phyloP scores from a whole-genome alignment of 1,140 invertebrate genomes.

The Aricia agestis region DNA sequence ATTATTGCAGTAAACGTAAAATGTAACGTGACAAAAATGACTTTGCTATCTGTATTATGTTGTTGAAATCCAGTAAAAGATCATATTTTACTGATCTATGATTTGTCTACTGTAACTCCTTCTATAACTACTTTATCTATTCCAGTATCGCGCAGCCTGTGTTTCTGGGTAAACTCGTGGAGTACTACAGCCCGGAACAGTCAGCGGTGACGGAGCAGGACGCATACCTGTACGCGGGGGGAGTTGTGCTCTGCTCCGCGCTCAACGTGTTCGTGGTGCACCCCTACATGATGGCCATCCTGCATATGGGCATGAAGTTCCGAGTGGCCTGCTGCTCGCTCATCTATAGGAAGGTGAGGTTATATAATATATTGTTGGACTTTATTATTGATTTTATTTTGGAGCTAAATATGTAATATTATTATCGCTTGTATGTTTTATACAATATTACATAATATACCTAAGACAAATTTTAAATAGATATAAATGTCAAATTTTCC shows the following conservation, averaged over 20 bases:
- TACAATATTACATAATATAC: no score
- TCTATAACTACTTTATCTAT: constrained; percentile 9
- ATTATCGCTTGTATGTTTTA: no score
- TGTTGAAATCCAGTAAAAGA: no score
- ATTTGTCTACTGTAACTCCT: neutral
- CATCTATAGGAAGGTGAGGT: constrained; percentile 87
- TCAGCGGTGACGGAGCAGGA: constrained; percentile 70
- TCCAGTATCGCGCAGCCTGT: constrained; percentile 84
- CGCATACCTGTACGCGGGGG: constrained; percentile 81
- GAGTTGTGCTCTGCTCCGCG: constrained; percentile 82
- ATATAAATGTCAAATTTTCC: no score
- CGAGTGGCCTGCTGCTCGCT: constrained; percentile 86
- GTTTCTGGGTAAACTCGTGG: constrained; percentile 83
- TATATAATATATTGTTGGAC: no score
- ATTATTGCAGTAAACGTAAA: no score
- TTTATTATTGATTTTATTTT: no score
- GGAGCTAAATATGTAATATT: no score
- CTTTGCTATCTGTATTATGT: no score
- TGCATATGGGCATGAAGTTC: constrained; percentile 87
- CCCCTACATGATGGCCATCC: constrained; percentile 85
- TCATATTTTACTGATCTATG: no score
- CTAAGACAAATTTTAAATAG: no score
- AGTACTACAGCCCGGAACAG: constrained; percentile 79
- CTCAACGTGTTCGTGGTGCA: constrained; percentile 85
- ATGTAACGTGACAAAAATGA: no score